A percentile compares a stretch with the other conserved stretches of the same genome.
These are phyloP conservation scores for Drosophila neocordata DNA, from an alignment of 1,140 invertebrate genomes.

Conservation along the genomic window DNA sequence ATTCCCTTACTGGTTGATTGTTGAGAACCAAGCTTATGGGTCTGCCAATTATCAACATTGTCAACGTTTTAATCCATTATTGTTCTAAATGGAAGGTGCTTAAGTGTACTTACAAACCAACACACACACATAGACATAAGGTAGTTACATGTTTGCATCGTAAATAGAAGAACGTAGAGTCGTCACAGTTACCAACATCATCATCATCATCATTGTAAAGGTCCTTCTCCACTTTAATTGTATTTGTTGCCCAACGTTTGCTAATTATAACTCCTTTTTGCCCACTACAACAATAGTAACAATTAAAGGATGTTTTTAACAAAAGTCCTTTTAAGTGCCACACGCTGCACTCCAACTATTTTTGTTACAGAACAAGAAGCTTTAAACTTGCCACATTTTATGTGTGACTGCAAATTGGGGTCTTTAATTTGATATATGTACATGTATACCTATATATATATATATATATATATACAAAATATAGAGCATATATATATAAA, in stretches of 20 bases:
- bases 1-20: background rate
- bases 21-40: background rate
- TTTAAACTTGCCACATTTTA: conserved; percentile 61
- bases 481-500: conserved; percentile 30
- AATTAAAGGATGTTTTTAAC: conserved; percentile 1
- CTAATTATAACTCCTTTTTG: background rate
- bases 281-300: background rate
- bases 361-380: conserved; percentile 13
- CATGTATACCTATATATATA: conserved; percentile 35
- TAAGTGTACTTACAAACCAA: background rate
- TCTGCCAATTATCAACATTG: conserved; percentile 3
- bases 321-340: conserved; percentile 3
- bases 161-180: background rate
- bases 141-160: background rate
- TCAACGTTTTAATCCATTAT: conserved; percentile 5
- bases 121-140: background rate
- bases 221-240: background rate
- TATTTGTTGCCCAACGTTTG: background rate
- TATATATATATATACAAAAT: background rate
- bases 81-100: background rate
- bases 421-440: conserved; percentile 63
- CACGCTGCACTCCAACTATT: conserved; percentile 1
- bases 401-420: conserved; percentile 65
- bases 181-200: background rate
- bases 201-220: background rate